A percentile compares a stretch with the other conserved stretches of the same genome.
phyloP scores from a whole-genome alignment of 1,140 invertebrate genomes.

The Leptestheria dahalacensis region DNA sequence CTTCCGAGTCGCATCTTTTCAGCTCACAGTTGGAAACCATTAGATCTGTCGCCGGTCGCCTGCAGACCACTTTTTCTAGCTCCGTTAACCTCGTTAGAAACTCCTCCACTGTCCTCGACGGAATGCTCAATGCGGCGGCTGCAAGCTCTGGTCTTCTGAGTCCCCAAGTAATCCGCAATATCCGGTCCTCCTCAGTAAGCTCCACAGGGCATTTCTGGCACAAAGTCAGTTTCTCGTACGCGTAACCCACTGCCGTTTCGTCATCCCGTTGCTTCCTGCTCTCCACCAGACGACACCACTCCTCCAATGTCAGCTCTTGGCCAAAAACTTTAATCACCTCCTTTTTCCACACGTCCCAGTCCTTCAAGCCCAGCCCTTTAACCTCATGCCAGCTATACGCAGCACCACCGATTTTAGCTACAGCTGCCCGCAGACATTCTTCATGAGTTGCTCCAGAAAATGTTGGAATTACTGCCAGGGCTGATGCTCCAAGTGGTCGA shows the following conservation, averaged over 20 bases:
- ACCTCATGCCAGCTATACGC: slow-evolving; percentile 7
- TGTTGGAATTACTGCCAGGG: slow-evolving; percentile 1
- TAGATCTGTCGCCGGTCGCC: too few relatives aligned
- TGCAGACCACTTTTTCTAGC: too few relatives aligned
- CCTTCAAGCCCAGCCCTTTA: not conserved
- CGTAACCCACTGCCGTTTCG: not conserved
- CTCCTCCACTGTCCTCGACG: not conserved
- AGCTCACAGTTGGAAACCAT: too few relatives aligned
- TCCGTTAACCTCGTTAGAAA: too few relatives aligned
- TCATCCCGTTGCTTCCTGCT: too few relatives aligned
- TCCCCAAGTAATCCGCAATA: slow-evolving; percentile 2
- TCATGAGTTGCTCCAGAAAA: not conserved
- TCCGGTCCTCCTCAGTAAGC: slow-evolving; percentile 1
- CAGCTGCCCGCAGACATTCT: slow-evolving; percentile 1
- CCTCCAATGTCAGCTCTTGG: not conserved
- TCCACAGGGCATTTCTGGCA: not conserved
- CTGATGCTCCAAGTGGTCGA: not conserved
- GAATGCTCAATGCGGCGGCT: not conserved
- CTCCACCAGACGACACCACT: slow-evolving; percentile 3
- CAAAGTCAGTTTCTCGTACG: slow-evolving; percentile 7
- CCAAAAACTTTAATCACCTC: not conserved
- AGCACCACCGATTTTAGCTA: slow-evolving; percentile 1
- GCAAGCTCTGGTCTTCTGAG: slow-evolving; percentile 1
- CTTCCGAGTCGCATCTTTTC: too few relatives aligned
- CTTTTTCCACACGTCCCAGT: not conserved